Percentiles rank a stretch among this genome's conserved stretches.
Evolutionary conservation across 1,140 invertebrate species (phyloP).

Genomic region (Odontomachus brunneus): DNA sequence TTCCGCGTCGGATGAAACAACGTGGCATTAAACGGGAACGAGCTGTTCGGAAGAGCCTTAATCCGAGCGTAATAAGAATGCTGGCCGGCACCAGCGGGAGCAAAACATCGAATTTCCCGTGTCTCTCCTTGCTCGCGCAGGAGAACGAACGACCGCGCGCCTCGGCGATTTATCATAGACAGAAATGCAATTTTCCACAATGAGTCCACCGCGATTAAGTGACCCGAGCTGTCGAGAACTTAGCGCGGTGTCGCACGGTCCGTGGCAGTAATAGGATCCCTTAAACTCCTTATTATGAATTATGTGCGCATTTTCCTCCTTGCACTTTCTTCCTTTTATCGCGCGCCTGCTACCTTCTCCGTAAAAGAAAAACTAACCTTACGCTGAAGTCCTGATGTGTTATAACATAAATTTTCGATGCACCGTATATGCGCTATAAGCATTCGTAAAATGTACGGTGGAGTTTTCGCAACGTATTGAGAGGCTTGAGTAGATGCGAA

Average conservation of each 20-base stretch:
- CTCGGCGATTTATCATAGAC: constrained; percentile 58
- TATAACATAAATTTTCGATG: not conserved
- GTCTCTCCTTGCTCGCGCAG: constrained; percentile 3
- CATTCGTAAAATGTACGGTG: not conserved
- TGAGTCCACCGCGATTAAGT: constrained; percentile 49
- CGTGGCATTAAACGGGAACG: constrained; percentile 10
- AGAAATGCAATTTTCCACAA: constrained; percentile 63
- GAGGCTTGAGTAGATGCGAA: not conserved
- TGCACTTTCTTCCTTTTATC: too few species aligned
- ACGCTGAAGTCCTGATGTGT: not conserved
- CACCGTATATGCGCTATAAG: too few species aligned
- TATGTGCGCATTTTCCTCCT: not conserved
- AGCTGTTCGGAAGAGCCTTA: constrained; percentile 19
- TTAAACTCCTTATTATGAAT: constrained; percentile 36
- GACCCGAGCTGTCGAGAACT: constrained; percentile 28
- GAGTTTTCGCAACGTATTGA: not conserved
- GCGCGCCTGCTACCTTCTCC: not conserved
- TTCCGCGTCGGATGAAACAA: not conserved
- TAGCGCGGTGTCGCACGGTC: constrained; percentile 8
- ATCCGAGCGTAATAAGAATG: constrained; percentile 30
- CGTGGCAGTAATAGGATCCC: constrained; percentile 17
- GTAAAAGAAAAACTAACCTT: constrained; percentile 1
- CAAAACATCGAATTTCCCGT: constrained; percentile 44
- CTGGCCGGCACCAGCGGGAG: not conserved
- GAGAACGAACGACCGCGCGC: not conserved